These are phyloP conservation scores for Agonopterix subpropinquella DNA, from an alignment of 2,888 invertebrate genomes.

Conservation along the genomic window DNA sequence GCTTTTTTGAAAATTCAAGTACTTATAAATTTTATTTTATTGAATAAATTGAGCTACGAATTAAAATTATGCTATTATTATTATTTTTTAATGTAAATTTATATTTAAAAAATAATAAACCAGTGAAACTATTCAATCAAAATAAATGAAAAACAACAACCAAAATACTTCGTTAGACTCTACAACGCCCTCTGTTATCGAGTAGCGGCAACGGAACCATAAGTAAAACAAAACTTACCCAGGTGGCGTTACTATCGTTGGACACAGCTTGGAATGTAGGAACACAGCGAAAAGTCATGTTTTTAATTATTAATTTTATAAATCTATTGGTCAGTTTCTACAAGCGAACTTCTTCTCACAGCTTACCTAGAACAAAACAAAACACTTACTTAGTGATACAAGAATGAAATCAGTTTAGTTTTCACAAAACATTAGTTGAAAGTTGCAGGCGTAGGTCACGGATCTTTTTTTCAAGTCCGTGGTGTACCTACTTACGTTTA, in stretches of 20 bases:
- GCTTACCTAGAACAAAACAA: constrained; percentile 81
- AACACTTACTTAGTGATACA: constrained; percentile 76
- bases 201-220: constrained; percentile 19
- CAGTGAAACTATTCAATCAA: too few relatives aligned
- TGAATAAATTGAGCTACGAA: background rate
- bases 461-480: too few relatives aligned
- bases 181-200: constrained; percentile 31
- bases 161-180: too few relatives aligned
- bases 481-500: too few relatives aligned
- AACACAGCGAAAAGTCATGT: constrained; percentile 82
- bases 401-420: background rate
- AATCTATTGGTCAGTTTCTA: constrained; percentile 25
- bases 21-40: background rate
- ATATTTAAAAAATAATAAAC: too few relatives aligned
- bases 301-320: constrained; percentile 34
- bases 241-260: constrained; percentile 79
- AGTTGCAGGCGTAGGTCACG: too few relatives aligned
- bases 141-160: too few relatives aligned
- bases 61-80: background rate
- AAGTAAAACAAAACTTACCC: constrained; percentile 70
- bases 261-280: constrained; percentile 79
- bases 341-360: constrained; percentile 64
- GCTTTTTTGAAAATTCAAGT: background rate
- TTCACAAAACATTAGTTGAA: too few relatives aligned
- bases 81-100: too few relatives aligned